Conservation (phyloP, 1,140 invertebrate genomes). For the Ditylenchus dipsaci region DNA sequence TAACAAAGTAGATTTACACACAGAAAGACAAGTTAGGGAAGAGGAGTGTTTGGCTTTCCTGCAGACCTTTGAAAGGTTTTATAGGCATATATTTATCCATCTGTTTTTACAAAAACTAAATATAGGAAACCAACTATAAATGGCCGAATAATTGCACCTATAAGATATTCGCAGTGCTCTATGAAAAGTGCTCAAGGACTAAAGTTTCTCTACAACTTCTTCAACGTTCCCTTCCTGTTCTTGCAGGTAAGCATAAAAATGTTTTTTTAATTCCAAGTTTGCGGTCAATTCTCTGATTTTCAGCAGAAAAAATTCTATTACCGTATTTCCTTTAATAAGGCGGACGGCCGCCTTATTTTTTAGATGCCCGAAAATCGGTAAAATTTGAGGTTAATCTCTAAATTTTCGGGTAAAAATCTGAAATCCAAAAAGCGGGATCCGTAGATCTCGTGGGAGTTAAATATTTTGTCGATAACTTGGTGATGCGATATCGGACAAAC, state of each 20-base stretch:
- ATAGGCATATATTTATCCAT: background rate
- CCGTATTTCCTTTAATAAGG: too few species aligned
- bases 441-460: too few species aligned
- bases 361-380: too few species aligned
- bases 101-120: background rate
- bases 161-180: constrained; percentile 83
- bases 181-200: constrained; percentile 95
- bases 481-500: too few species aligned
- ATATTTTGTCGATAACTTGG: too few species aligned
- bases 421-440: too few species aligned
- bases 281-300: too few species aligned
- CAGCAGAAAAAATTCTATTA: background rate
- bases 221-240: constrained; percentile 88
- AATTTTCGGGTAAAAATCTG: too few species aligned
- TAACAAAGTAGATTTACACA: constrained; percentile 92
- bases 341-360: too few species aligned
- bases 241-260: constrained; percentile 66
- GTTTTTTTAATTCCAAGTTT: background rate
- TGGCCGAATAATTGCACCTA: constrained; percentile 58
- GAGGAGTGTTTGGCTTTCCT: constrained; percentile 60
- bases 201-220: constrained; percentile 87
- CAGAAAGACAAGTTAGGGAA: constrained; percentile 69
- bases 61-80: constrained; percentile 42
- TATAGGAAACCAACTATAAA: constrained; percentile 12
- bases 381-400: too few species aligned